phyloP scores from a whole-genome alignment of 2,797 vertebrate genomes.

The Mycteria americana region DNA sequence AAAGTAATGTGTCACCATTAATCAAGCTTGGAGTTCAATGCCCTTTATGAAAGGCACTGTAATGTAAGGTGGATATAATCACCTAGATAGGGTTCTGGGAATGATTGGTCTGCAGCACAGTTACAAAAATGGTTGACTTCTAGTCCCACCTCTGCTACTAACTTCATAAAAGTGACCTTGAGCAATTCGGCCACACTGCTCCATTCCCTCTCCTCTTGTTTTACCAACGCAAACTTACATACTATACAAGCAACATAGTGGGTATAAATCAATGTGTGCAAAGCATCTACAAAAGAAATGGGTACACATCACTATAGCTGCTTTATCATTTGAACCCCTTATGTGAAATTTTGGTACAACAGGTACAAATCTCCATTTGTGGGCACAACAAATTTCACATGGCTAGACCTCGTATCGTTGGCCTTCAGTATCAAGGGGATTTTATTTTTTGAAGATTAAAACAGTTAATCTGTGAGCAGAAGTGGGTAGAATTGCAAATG shows the following conservation, averaged over 20 bases:
- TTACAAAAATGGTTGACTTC: background rate
- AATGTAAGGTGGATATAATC: background rate
- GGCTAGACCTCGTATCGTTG: background rate
- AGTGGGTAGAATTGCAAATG: slow-evolving; percentile 1
- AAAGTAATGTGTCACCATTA: slow-evolving; percentile 47
- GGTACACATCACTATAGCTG: background rate
- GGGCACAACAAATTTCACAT: background rate
- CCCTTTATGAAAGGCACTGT: slow-evolving; percentile 32
- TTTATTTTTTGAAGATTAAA: background rate
- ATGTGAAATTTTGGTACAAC: background rate
- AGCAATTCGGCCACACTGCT: background rate
- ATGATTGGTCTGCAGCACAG: background rate
- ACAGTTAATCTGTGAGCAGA: background rate
- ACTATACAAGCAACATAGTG: background rate
- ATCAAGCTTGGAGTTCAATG: slow-evolving; percentile 21
- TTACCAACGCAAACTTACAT: background rate
- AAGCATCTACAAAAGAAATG: background rate
- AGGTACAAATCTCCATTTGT: background rate
- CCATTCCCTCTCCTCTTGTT: background rate
- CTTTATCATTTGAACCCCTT: background rate
- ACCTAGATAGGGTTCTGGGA: background rate
- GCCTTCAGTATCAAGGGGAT: background rate
- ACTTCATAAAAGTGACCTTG: background rate
- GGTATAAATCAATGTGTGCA: background rate
- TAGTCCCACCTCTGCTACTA: background rate